A percentile compares a stretch with the other conserved stretches of the same genome.
Evolutionary conservation across 2,888 invertebrate species (phyloP).

Genomic region (Rotaria magnacalcarata): DNA sequence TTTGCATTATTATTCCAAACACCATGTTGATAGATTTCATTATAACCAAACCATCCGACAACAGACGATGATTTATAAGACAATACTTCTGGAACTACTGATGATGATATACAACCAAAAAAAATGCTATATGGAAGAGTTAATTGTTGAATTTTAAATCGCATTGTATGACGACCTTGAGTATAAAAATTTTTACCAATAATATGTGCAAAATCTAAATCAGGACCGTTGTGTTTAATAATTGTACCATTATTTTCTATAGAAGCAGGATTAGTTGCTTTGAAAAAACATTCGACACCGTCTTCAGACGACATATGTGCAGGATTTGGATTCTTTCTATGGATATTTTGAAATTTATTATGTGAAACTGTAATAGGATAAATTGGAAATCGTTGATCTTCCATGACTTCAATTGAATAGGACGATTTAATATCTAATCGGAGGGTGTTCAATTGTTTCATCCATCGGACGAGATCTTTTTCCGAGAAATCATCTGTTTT

Average conservation of each 20-base stretch:
- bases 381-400: background rate
- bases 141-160: background rate
- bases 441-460: background rate
- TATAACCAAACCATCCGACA: slow-evolving; percentile 5
- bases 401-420: background rate
- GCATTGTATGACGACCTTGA: background rate
- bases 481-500: background rate
- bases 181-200: background rate
- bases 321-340: background rate
- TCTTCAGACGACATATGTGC: background rate
- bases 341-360: background rate
- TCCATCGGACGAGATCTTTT: background rate
- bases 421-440: background rate
- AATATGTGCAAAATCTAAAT: background rate
- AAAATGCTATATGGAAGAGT: background rate
- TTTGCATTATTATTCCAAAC: background rate
- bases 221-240: background rate
- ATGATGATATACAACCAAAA: background rate
- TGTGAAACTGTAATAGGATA: background rate
- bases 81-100: background rate
- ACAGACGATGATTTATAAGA: background rate
- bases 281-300: background rate
- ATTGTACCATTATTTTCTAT: background rate
- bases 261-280: background rate
- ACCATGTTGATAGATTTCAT: background rate